Percentiles rank a stretch among this genome's conserved stretches.
phyloP scores from a whole-genome alignment of 2,888 invertebrate species.

The Maniola hyperantus region DNA sequence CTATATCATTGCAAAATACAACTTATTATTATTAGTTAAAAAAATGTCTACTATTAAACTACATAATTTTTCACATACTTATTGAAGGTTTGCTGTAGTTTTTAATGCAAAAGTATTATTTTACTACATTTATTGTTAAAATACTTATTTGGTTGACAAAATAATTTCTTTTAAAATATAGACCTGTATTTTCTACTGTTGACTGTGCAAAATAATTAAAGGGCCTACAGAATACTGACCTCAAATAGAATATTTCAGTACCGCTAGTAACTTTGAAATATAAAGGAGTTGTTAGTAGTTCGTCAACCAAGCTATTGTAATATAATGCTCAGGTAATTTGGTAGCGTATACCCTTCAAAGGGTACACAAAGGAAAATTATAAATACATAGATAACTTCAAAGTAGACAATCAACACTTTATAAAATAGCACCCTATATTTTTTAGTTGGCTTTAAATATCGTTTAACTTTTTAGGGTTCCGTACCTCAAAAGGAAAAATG shows the following conservation, averaged over 20 bases:
- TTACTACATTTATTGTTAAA: not conserved
- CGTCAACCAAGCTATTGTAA: slow-evolving; percentile 1
- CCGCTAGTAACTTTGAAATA: slow-evolving; percentile 1
- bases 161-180: not conserved
- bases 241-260: slow-evolving; percentile 17
- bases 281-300: slow-evolving; percentile 5
- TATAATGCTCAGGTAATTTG: slow-evolving; percentile 11
- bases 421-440: not conserved
- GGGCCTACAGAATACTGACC: not conserved
- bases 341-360: not conserved
- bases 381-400: not conserved
- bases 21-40: no score
- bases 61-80: no score
- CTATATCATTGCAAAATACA: no score
- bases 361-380: slow-evolving; percentile 1
- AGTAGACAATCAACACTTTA: not conserved
- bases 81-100: no score
- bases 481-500: no score
- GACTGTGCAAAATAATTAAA: not conserved
- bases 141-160: not conserved
- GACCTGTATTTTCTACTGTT: not conserved
- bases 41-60: no score
- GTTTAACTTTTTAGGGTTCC: no score
- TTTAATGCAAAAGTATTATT: no score
- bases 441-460: no score